Evolutionary conservation across 1,140 invertebrate species (phyloP).

Genomic region (Chironomus tepperi): DNA sequence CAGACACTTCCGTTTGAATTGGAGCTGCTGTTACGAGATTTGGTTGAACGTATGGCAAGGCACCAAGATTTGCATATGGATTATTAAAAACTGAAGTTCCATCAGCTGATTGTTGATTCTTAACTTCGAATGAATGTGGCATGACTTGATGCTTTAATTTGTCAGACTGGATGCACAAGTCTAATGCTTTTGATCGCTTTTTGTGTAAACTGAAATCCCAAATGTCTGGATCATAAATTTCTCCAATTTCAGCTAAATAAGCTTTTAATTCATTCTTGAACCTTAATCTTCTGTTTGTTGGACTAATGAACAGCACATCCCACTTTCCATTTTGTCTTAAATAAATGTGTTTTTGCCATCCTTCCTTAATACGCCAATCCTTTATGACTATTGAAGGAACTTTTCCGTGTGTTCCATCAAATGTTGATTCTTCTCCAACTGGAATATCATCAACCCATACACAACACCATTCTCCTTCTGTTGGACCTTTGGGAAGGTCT

Average conservation of each 20-base stretch:
- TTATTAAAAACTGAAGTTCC: constrained; percentile 22
- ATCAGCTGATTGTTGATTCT: constrained; percentile 26
- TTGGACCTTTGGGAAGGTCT: constrained; percentile 34
- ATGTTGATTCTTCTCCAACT: constrained; percentile 45
- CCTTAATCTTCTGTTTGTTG: constrained; percentile 50
- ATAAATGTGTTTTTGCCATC: constrained; percentile 68
- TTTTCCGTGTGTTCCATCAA: constrained; percentile 39
- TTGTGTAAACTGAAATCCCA: constrained; percentile 53
- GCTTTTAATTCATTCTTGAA: constrained; percentile 49
- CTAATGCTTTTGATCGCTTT: constrained; percentile 45
- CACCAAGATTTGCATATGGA: not conserved
- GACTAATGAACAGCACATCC: constrained; percentile 66
- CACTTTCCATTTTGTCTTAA: constrained; percentile 63
- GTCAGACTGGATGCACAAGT: constrained; percentile 42
- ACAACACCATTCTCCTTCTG: constrained; percentile 48
- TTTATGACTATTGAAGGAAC: constrained; percentile 57
- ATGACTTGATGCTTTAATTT: constrained; percentile 33
- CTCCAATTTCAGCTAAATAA: constrained; percentile 45
- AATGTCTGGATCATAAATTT: constrained; percentile 44
- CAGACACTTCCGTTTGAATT: constrained; percentile 44
- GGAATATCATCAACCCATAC: constrained; percentile 55
- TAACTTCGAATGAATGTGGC: constrained; percentile 28
- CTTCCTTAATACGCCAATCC: constrained; percentile 58
- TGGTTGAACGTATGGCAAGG: not conserved
- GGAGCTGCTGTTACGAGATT: not conserved